Evolutionary conservation across 2,113 vertebrate genomes (phyloP).

Genomic region (Entelurus aequoreus): DNA sequence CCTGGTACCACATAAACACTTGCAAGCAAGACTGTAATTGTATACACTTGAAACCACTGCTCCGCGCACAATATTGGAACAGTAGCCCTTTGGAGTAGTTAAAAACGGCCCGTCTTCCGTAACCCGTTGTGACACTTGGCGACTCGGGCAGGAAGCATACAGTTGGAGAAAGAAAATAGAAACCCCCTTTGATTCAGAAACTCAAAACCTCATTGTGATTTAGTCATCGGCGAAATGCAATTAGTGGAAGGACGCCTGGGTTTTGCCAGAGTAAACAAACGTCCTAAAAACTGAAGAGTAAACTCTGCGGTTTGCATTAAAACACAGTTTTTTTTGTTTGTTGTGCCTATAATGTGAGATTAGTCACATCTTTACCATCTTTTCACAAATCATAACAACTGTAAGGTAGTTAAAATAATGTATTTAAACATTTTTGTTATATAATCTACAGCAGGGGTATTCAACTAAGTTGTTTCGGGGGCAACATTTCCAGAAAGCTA

Average conservation of each 20-base stretch:
- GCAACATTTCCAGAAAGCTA: too few relatives aligned
- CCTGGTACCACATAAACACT: slow-evolving; percentile 14
- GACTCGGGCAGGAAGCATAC: slow-evolving; percentile 45
- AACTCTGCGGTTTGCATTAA: slow-evolving; percentile 20
- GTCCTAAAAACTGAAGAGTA: slow-evolving; percentile 26
- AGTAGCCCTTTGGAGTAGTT: slow-evolving; percentile 26
- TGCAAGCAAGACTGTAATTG: neutral
- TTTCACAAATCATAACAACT: neutral
- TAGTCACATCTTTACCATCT: slow-evolving; percentile 17
- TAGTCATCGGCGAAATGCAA: slow-evolving; percentile 54
- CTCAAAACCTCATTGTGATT: slow-evolving; percentile 55
- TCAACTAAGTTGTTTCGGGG: too few relatives aligned
- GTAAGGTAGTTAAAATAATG: too few relatives aligned
- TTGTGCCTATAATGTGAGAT: slow-evolving; percentile 34
- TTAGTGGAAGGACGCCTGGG: slow-evolving; percentile 43
- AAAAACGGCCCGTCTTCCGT: slow-evolving; percentile 30
- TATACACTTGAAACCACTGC: neutral
- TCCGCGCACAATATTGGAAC: slow-evolving; percentile 22
- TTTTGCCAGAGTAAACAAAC: slow-evolving; percentile 54
- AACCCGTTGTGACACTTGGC: slow-evolving; percentile 45
- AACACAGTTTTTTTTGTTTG: slow-evolving; percentile 15
- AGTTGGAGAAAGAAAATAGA: slow-evolving; percentile 35
- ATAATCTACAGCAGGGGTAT: too few relatives aligned
- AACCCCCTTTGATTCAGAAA: slow-evolving; percentile 44
- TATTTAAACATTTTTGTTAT: too few relatives aligned